A percentile compares a stretch with the other conserved stretches of the same genome.
phyloP scores from a whole-genome alignment of 2,113 vertebrate species.

The Corvus cornix region DNA sequence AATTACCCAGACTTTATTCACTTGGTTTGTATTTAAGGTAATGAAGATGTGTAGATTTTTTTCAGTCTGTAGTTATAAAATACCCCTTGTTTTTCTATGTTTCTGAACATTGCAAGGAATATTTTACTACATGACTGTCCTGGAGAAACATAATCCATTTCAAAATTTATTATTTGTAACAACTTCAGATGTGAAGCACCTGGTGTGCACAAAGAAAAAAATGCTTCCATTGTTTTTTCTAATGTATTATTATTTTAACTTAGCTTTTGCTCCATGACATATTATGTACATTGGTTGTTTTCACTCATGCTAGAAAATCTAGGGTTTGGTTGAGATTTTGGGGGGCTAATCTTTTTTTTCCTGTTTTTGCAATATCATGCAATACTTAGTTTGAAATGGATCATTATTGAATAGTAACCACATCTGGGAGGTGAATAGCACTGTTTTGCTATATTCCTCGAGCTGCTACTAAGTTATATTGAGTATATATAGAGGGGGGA shows the following conservation, averaged over 20 bases:
- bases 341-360: background rate
- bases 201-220: slow-evolving; percentile 73
- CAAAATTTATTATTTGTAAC: slow-evolving; percentile 43
- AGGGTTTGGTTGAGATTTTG: background rate
- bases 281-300: slow-evolving; percentile 10
- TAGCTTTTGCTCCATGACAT: background rate
- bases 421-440: background rate
- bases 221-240: slow-evolving; percentile 37
- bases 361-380: background rate
- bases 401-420: background rate
- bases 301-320: slow-evolving; percentile 5
- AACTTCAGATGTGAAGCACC: slow-evolving; percentile 72
- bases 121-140: background rate
- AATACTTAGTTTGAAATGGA: background rate
- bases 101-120: background rate
- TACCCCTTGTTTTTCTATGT: background rate
- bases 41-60: slow-evolving; percentile 65
- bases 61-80: background rate
- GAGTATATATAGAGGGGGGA: background rate
- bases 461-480: background rate
- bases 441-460: background rate
- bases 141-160: background rate
- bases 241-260: slow-evolving; percentile 7
- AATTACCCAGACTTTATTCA: slow-evolving; percentile 5
- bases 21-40: slow-evolving; percentile 55